Evolutionary conservation across 2,888 invertebrate species (phyloP).

Genomic region (Drosophila nr. perissopoda): DNA sequence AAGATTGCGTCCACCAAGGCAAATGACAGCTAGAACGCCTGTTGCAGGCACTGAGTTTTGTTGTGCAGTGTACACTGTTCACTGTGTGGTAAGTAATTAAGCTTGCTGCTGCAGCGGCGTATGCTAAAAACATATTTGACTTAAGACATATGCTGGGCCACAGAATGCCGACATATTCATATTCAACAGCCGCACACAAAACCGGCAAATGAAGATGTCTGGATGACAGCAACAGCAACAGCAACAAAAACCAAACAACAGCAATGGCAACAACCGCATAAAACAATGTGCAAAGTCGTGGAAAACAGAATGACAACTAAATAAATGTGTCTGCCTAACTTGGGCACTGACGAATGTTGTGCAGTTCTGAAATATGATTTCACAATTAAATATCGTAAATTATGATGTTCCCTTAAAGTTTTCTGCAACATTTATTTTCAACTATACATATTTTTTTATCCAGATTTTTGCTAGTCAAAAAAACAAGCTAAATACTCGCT

Average conservation of each 20-base stretch:
- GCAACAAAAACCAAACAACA: neutral
- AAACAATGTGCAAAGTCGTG: conserved; percentile 55
- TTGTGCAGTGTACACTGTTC: conserved; percentile 14
- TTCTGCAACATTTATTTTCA: neutral
- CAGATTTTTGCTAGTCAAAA: neutral
- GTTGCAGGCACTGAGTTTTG: conserved; percentile 37
- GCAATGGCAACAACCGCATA: conserved; percentile 10
- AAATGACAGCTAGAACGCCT: conserved; percentile 41
- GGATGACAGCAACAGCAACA: conserved; percentile 29
- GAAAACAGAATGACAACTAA: conserved; percentile 58
- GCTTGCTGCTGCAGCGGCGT: conserved; percentile 34
- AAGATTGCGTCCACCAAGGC: conserved; percentile 31
- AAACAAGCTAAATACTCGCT: neutral
- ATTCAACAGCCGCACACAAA: conserved; percentile 64
- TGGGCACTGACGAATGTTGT: conserved; percentile 37
- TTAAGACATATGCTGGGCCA: conserved; percentile 72
- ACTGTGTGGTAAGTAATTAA: conserved; percentile 6
- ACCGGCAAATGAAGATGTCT: conserved; percentile 55
- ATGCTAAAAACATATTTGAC: conserved; percentile 68
- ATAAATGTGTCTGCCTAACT: conserved; percentile 58
- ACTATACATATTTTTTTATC: neutral
- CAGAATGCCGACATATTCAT: conserved; percentile 65
- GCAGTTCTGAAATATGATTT: neutral
- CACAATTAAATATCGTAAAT: neutral
- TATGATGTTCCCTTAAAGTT: neutral